Base-by-base conservation (phyloP, 2,888 invertebrate genomes). In the Spodoptera exigua region DNA sequence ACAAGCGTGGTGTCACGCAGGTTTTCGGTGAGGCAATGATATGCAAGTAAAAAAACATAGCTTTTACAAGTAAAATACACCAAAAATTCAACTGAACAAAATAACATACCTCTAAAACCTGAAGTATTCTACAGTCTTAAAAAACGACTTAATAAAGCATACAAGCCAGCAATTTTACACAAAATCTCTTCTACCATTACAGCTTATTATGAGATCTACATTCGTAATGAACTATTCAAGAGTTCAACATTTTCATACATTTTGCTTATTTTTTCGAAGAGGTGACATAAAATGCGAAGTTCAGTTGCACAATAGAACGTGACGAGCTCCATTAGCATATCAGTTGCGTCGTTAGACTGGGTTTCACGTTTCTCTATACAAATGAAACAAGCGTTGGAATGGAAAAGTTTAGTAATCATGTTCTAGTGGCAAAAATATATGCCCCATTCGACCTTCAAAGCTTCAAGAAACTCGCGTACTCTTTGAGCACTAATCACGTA, bases 311-410 rank as follows among this genome's bases (percentile, higher is more conserved):
- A 91, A 91, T 90, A 62, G 85, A 21, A 27, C 54, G 81, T 90
- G 89, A 91, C 85, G 88, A 90, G 80, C 76, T 57, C 70, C 80
- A 88, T 88, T 89, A 88, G 85, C 89, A 88, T 88, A 87, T 86
- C 87, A 85, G 82, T 84, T 79, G 83, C 80, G 78, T 85, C 81
- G 82, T 87, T 84, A 86, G 81, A 75, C 58, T 16, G 64, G 55
- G 60, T 55, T 79, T 68, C 78, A 80, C 60, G 66, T 63, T 74
- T 40, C 59, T 65, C 66, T 72, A 52, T 65, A 70, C 76, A 65
- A 79, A 82, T 72, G 76, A 76, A 83, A 82, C 76, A 80, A 78
- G 80, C 68, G 46, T 36, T 63, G 49, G 48, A 59, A 63, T 40
- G 57, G 59, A 54, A 71, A 78, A 70, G 67, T 77, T 76, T 65